Evolutionary conservation across 2,797 vertebrate species (phyloP), one percentile per base, ranked within the genome.

Genomic region (Dromococcyx pavoninus): DNA sequence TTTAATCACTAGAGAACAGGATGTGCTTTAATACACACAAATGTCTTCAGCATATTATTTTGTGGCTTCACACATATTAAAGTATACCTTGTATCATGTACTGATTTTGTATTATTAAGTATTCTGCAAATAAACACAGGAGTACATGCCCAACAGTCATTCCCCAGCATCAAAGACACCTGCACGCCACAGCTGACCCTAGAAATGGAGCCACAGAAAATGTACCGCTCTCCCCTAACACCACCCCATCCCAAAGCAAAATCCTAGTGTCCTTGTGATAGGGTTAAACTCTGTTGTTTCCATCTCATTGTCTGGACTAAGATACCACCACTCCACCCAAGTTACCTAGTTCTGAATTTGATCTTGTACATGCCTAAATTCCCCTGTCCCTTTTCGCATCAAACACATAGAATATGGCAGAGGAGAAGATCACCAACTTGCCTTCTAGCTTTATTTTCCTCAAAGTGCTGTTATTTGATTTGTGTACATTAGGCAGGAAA

Each of bases 1-100:
- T 86, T 94, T 86, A 93, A 91, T 88, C 83, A 94, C 77, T 15
- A 50, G 64, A 60, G 30, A 75, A 91, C 62, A 76, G 81, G 81
- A 94, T 70, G 67, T 54, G 54, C 37, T 71, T 78, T 33, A 91
- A 62, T 33, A 78, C 16, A 82, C 11, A 73, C 53, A 28, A 41
- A 15, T n/a, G 33, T 28, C 56, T 87, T 91, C 17, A 76, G 77
- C 27, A 54, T 87, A 32, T 61, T 86, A 84, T 82, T 90, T 80
- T 69, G 83, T 75, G 82, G 79, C 28, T 83, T 90, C 14, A 5
- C 65, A 43, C 24, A 56, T 39, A 72, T 56, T 80, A 19, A 84
- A 85, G 43, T 23, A 62, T 21, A 71, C 16, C 48, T 64, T 79
- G n/a, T 51, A 41, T 62, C 60, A 66, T 7, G 35, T 14, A 66